These are phyloP conservation scores for Microcebus griseorufus DNA, from an alignment of 2,113 vertebrate genomes.

Conservation along the genomic window DNA sequence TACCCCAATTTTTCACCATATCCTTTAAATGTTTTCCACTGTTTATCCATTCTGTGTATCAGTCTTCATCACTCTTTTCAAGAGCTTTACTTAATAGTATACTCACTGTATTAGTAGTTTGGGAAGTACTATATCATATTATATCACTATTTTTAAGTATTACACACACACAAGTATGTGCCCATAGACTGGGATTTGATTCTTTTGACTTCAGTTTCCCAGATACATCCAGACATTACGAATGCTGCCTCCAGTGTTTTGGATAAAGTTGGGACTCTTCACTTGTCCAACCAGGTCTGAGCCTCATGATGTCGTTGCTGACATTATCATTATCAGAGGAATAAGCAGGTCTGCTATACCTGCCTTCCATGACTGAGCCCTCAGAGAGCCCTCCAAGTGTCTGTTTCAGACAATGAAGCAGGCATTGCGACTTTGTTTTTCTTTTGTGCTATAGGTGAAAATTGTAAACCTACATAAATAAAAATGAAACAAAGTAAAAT, in stretches of 20 bases:
- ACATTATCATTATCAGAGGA: not conserved
- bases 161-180: no score
- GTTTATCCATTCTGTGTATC: not conserved
- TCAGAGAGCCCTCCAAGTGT: accelerated
- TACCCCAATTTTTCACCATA: not conserved
- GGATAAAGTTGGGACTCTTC: not conserved
- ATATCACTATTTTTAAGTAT: not conserved
- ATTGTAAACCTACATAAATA: not conserved
- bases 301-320: accelerated
- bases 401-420: not conserved
- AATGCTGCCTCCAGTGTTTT: not conserved
- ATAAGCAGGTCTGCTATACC: accelerated
- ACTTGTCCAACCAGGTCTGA: not conserved
- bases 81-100: not conserved
- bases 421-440: no score
- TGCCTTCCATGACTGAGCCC: no score
- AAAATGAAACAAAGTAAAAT: not conserved
- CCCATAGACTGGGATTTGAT: not conserved
- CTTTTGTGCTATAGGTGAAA: not conserved
- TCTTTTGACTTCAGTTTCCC: not conserved
- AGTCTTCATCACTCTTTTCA: not conserved
- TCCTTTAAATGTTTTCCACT: not conserved
- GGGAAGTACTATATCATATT: no score
- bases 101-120: not conserved
- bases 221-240: not conserved